A percentile compares a stretch with the other conserved stretches of the same genome.
These are phyloP conservation scores for Drosophila mayri DNA, from an alignment of 1,140 invertebrate genomes.

Conservation along the genomic window DNA sequence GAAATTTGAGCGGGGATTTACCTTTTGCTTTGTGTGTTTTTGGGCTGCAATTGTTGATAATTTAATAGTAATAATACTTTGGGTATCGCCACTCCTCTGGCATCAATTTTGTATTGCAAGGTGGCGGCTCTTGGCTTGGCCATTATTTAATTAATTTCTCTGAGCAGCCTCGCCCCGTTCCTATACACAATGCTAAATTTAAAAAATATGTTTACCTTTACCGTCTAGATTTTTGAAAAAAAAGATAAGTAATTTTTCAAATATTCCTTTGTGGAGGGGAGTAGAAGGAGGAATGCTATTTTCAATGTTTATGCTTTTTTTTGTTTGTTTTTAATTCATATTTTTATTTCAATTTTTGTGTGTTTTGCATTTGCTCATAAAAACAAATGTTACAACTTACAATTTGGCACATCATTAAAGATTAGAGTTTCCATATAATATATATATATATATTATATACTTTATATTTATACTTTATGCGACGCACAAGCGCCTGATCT, in stretches of 20 bases:
- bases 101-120: slow-evolving; percentile 74
- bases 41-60: slow-evolving; percentile 50
- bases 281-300: slow-evolving; percentile 45
- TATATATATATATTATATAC: slow-evolving; percentile 50
- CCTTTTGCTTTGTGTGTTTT: slow-evolving; percentile 36
- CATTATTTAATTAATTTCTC: slow-evolving; percentile 13
- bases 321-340: slow-evolving; percentile 47
- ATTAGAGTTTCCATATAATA: slow-evolving; percentile 75
- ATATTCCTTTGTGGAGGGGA: no score
- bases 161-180: slow-evolving; percentile 28
- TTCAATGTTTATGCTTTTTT: slow-evolving; percentile 41
- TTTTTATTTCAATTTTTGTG: slow-evolving; percentile 74
- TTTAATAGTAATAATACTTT: slow-evolving; percentile 62
- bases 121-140: slow-evolving; percentile 53
- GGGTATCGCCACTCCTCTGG: slow-evolving; percentile 34
- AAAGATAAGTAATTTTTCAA: slow-evolving; percentile 38
- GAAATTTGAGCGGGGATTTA: slow-evolving; percentile 40
- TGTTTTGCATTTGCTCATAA: slow-evolving; percentile 76
- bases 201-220: slow-evolving; percentile 68
- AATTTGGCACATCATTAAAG: slow-evolving; percentile 84
- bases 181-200: slow-evolving; percentile 74
- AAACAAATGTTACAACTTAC: slow-evolving; percentile 83
- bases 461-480: slow-evolving; percentile 77
- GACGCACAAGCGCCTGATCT: slow-evolving; percentile 71
- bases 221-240: slow-evolving; percentile 64